Percentiles rank a stretch among this genome's conserved stretches.
Evolutionary conservation across 2,888 invertebrate species (phyloP).

Genomic region (Stenodera caucasica): DNA sequence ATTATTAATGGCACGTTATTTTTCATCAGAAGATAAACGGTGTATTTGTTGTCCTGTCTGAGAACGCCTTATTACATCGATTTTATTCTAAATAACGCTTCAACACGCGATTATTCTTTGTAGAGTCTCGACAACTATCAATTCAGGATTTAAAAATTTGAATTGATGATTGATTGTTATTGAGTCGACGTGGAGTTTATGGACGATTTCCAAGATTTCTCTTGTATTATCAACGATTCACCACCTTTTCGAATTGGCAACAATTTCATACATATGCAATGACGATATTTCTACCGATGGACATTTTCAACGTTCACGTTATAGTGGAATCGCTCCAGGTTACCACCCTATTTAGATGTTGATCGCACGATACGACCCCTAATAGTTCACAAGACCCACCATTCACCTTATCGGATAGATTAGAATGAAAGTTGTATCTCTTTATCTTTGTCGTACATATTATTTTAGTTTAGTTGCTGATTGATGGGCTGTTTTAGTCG

Average conservation of each 20-base stretch:
- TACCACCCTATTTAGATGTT: conserved; percentile 20
- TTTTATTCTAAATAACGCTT: background rate
- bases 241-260: conserved; percentile 11
- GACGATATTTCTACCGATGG: conserved; percentile 17
- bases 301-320: conserved; percentile 2
- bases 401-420: conserved; percentile 33
- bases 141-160: background rate
- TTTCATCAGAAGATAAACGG: background rate
- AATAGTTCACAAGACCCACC: conserved; percentile 28
- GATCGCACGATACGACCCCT: conserved; percentile 26
- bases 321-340: too few relatives aligned
- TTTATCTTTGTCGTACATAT: conserved; percentile 13
- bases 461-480: conserved; percentile 24
- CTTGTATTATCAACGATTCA: background rate
- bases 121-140: background rate
- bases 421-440: conserved; percentile 23
- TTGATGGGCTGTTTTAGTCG: conserved; percentile 38
- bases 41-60: background rate
- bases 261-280: conserved; percentile 21
- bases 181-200: too few relatives aligned
- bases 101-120: background rate
- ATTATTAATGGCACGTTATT: background rate
- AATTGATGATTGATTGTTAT: too few relatives aligned
- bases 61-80: background rate
- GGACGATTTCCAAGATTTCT: too few relatives aligned